Conservation (phyloP, 2,113 vertebrate species). For the Engystomops pustulosus region DNA sequence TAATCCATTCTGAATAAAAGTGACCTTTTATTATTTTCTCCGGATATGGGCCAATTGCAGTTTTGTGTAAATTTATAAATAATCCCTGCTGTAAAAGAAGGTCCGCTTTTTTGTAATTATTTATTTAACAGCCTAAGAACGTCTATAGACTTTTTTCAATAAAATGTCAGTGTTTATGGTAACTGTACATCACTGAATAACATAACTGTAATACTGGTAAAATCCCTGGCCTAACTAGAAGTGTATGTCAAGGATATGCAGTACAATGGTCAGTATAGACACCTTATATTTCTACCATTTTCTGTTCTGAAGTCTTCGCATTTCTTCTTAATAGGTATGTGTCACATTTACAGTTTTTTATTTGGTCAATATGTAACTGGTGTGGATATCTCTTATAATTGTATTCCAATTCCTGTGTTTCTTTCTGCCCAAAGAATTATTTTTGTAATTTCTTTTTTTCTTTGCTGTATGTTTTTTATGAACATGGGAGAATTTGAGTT, state of each 20-base stretch:
- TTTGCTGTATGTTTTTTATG: constrained; percentile 48
- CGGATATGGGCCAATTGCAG: too few relatives aligned
- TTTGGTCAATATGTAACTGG: constrained; percentile 71
- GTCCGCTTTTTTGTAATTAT: too few relatives aligned
- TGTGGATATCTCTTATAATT: constrained; percentile 7
- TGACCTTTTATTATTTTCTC: too few relatives aligned
- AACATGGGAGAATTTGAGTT: constrained; percentile 69
- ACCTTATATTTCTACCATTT: constrained; percentile 58
- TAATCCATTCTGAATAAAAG: too few relatives aligned
- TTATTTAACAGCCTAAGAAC: neutral
- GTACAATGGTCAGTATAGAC: neutral
- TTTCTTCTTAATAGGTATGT: constrained; percentile 65
- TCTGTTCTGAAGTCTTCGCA: constrained; percentile 66
- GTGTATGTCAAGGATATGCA: neutral
- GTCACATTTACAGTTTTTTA: constrained; percentile 63
- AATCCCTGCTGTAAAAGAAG: too few relatives aligned
- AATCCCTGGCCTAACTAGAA: neutral
- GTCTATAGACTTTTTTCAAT: neutral
- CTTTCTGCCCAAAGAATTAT: constrained; percentile 79
- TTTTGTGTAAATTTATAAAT: too few relatives aligned
- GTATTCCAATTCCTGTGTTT: constrained; percentile 66
- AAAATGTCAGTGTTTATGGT: neutral
- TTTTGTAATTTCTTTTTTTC: constrained; percentile 62
- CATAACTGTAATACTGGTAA: neutral
- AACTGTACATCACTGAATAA: neutral